These are phyloP conservation scores for Lipophrys pholis DNA, from an alignment of 2,113 vertebrate species.

Conservation along the genomic window DNA sequence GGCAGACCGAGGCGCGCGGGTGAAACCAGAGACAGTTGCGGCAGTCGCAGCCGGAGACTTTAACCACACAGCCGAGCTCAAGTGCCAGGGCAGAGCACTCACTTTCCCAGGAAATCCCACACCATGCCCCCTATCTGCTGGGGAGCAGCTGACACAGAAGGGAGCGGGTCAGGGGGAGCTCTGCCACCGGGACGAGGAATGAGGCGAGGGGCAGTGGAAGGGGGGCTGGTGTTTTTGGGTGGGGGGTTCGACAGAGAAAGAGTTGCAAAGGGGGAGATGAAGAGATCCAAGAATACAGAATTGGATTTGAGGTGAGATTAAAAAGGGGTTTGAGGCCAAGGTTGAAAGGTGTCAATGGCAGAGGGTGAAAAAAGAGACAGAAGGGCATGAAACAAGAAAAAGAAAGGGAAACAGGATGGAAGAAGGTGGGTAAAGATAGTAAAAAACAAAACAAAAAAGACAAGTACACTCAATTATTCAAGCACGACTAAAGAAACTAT, in stretches of 20 bases:
- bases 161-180: slow-evolving; percentile 84
- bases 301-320: slow-evolving; percentile 11
- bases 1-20: slow-evolving; percentile 58
- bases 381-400: slow-evolving; percentile 41
- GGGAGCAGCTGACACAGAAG: slow-evolving; percentile 81
- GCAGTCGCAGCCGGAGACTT: slow-evolving; percentile 60
- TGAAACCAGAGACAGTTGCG: slow-evolving; percentile 64
- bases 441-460: slow-evolving; percentile 63
- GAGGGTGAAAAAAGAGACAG: slow-evolving; percentile 19
- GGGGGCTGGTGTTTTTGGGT: slow-evolving; percentile 64
- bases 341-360: slow-evolving; percentile 41
- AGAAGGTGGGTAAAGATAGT: slow-evolving; percentile 72
- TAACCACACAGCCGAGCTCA: slow-evolving; percentile 74
- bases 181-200: slow-evolving; percentile 81
- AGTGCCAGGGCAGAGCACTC: slow-evolving; percentile 83
- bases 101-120: slow-evolving; percentile 85
- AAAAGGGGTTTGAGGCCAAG: slow-evolving; percentile 7
- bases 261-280: slow-evolving; percentile 27
- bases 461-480: slow-evolving; percentile 77
- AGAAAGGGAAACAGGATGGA: slow-evolving; percentile 57
- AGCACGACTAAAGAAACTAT: slow-evolving; percentile 59
- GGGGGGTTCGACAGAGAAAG: slow-evolving; percentile 41
- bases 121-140: slow-evolving; percentile 85
- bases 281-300: slow-evolving; percentile 16
- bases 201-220: slow-evolving; percentile 60